A percentile compares a stretch with the other conserved stretches of the same genome.
Conservation (phyloP, 2,888 invertebrate species). For the Phalera bucephala region DNA sequence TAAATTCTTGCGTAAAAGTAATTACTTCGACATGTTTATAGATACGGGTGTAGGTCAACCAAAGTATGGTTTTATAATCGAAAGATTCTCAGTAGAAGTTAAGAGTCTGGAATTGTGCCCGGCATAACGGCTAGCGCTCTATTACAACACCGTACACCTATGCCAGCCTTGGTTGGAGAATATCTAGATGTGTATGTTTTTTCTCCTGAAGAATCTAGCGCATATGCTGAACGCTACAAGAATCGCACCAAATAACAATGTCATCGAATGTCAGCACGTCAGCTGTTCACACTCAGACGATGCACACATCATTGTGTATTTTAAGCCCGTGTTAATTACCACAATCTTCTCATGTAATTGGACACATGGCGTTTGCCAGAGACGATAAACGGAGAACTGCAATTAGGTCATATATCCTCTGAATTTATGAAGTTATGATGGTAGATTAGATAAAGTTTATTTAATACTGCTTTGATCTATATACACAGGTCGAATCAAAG, state of each 20-base stretch:
- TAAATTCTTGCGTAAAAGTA: no score
- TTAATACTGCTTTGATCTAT: conserved; percentile 73
- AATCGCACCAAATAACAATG: conserved; percentile 22
- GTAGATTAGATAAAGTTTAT: conserved; percentile 73
- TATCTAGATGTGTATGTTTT: no score
- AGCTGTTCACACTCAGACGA: conserved; percentile 38
- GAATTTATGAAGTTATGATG: conserved; percentile 55
- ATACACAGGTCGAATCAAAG: conserved; percentile 78
- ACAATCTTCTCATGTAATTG: conserved; percentile 34
- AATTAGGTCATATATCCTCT: conserved; percentile 50
- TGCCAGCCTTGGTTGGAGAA: no score
- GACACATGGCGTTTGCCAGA: conserved; percentile 24
- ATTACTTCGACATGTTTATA: no score
- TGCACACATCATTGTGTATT: conserved; percentile 25
- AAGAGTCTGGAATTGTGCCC: no score
- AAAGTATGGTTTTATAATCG: no score
- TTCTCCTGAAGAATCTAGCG: no score
- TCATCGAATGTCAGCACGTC: conserved; percentile 26
- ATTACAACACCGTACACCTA: no score
- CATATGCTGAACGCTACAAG: no score
- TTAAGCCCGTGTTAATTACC: conserved; percentile 29
- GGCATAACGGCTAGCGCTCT: no score
- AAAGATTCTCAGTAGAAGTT: no score
- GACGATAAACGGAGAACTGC: conserved; percentile 34
- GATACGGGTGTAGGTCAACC: no score